Percentiles rank a stretch among this genome's conserved stretches.
These are phyloP conservation scores for Cantharis lateralis DNA, from an alignment of 2,888 invertebrate species.

Conservation along the genomic window DNA sequence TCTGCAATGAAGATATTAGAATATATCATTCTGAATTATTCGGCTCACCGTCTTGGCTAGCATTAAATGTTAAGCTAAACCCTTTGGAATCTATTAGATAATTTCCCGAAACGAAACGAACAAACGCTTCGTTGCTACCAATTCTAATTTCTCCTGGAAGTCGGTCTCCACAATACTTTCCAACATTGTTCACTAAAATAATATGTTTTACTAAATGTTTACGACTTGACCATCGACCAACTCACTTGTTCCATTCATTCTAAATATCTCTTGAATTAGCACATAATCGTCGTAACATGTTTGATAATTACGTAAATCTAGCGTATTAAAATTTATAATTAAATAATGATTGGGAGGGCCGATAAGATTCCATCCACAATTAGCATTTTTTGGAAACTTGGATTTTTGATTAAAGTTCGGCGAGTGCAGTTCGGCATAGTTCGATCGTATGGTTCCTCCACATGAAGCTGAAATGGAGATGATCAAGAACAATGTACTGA, in stretches of 20 bases:
- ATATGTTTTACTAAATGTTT: neutral
- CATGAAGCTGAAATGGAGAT: constrained; percentile 60
- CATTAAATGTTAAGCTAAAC: constrained; percentile 67
- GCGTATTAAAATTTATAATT: constrained; percentile 45
- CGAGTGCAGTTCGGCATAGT: constrained; percentile 66
- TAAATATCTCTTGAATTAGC: neutral
- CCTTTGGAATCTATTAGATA: constrained; percentile 54
- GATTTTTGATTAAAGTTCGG: constrained; percentile 68
- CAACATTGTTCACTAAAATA: constrained; percentile 41
- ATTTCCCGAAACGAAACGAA: constrained; percentile 60
- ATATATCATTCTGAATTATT: neutral
- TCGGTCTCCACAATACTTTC: constrained; percentile 55
- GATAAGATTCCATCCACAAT: constrained; percentile 76
- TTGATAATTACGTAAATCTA: constrained; percentile 6
- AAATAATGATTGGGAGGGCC: constrained; percentile 58
- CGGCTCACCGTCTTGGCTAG: constrained; percentile 56
- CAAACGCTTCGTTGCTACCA: constrained; percentile 58
- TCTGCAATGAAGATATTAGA: constrained; percentile 45
- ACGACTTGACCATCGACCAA: neutral
- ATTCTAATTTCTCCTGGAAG: constrained; percentile 53
- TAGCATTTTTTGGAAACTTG: constrained; percentile 60
- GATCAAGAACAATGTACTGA: neutral
- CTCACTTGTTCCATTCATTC: neutral
- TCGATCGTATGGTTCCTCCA: constrained; percentile 73
- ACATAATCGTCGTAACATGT: constrained; percentile 29